These are phyloP conservation scores for Manis javanica DNA, from an alignment of 2,797 vertebrate genomes.

Conservation along the genomic window DNA sequence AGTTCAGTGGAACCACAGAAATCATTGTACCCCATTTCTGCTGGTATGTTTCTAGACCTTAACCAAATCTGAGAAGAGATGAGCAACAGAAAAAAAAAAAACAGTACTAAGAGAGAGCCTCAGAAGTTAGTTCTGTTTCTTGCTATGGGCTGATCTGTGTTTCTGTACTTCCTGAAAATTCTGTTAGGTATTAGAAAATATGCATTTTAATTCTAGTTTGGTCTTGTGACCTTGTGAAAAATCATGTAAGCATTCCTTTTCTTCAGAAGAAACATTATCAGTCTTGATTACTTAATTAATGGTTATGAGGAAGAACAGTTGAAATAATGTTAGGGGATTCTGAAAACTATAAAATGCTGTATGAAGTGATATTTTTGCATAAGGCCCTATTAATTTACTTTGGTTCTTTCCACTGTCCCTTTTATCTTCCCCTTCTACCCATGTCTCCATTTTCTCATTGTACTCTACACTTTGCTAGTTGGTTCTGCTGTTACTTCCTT, in stretches of 20 bases:
- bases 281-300: neutral
- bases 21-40: constrained; percentile 30
- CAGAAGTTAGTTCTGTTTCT: constrained; percentile 21
- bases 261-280: neutral
- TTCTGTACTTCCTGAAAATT: constrained; percentile 39
- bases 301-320: constrained; percentile 31
- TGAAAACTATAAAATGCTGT: neutral
- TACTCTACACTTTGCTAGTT: constrained; percentile 22
- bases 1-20: constrained; percentile 12
- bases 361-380: neutral
- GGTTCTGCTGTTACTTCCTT: neutral
- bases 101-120: neutral
- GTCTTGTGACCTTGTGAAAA: neutral
- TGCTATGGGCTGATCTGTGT: constrained; percentile 20
- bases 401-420: neutral
- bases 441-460: neutral
- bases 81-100: neutral
- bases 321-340: constrained; percentile 8
- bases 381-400: neutral
- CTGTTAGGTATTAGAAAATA: constrained; percentile 52
- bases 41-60: constrained; percentile 39
- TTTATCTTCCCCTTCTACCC: neutral
- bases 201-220: constrained; percentile 30
- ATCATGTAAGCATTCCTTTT: neutral
- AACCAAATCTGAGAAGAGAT: constrained; percentile 42